Percentiles rank a stretch among this genome's conserved stretches.
phyloP scores from a whole-genome alignment of 1,140 invertebrate genomes.

The Harpegnathos saltator region DNA sequence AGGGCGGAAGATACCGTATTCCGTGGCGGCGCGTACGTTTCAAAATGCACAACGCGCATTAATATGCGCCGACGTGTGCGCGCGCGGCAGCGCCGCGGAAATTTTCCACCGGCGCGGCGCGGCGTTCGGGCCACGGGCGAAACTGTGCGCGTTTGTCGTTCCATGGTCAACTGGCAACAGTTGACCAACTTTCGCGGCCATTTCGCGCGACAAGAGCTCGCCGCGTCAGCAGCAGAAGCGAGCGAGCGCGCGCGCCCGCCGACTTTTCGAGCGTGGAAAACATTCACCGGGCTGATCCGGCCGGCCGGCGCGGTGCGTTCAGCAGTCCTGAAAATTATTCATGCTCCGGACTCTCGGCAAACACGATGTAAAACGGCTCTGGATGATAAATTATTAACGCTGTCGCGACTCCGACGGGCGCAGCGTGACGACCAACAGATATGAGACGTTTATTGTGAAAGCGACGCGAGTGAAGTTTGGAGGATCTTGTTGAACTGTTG shows the following conservation, averaged over 20 bases:
- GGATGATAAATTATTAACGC: constrained; percentile 61
- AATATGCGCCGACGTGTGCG: constrained; percentile 41
- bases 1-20: not conserved
- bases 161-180: constrained; percentile 61
- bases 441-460: constrained; percentile 60
- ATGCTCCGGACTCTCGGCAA: constrained; percentile 50
- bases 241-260: constrained; percentile 30
- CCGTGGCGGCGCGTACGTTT: not conserved
- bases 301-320: constrained; percentile 41
- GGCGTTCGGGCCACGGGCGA: constrained; percentile 3
- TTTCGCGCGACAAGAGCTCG: constrained; percentile 54
- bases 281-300: constrained; percentile 60
- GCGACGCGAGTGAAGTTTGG: constrained; percentile 32
- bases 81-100: constrained; percentile 7
- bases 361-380: constrained; percentile 56
- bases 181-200: constrained; percentile 69
- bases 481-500: constrained; percentile 30
- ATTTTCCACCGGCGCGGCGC: constrained; percentile 35
- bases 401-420: constrained; percentile 45
- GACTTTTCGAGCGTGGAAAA: constrained; percentile 72
- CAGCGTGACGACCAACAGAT: constrained; percentile 56
- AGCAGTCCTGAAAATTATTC: constrained; percentile 65
- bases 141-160: constrained; percentile 72
- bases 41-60: constrained; percentile 34
- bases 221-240: constrained; percentile 66